Conservation (phyloP, 2,113 vertebrate genomes). For the Muntiacus reevesi region DNA sequence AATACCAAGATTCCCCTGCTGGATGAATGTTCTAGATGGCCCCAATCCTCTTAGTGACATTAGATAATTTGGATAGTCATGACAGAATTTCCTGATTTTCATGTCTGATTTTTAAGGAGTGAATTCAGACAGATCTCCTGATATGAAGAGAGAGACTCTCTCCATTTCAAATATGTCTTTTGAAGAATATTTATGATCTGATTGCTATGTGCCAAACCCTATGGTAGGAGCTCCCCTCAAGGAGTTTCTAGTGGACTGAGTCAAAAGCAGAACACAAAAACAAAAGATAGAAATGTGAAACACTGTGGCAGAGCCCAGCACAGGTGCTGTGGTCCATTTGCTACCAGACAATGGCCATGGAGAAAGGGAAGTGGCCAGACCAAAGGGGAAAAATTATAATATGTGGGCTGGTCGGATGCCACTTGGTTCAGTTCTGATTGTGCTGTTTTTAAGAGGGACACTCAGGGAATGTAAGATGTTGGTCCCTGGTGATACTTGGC, state of each 20-base stretch:
- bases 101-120: neutral
- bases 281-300: neutral
- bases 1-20: neutral
- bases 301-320: neutral
- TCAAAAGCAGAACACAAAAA: neutral
- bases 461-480: neutral
- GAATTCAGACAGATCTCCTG: neutral
- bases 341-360: neutral
- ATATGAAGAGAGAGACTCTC: neutral
- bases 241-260: neutral
- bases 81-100: neutral
- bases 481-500: neutral
- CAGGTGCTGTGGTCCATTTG: neutral
- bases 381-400: neutral
- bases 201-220: neutral
- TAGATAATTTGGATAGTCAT: neutral
- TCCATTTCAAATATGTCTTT: neutral
- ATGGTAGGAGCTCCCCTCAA: neutral
- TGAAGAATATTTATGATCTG: neutral
- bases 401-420: neutral
- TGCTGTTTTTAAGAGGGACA: neutral
- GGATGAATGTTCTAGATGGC: neutral
- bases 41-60: neutral
- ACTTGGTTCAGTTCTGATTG: neutral
- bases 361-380: neutral